Conservation (phyloP, 2,797 vertebrate species). For the Cryptoprocta ferox region DNA sequence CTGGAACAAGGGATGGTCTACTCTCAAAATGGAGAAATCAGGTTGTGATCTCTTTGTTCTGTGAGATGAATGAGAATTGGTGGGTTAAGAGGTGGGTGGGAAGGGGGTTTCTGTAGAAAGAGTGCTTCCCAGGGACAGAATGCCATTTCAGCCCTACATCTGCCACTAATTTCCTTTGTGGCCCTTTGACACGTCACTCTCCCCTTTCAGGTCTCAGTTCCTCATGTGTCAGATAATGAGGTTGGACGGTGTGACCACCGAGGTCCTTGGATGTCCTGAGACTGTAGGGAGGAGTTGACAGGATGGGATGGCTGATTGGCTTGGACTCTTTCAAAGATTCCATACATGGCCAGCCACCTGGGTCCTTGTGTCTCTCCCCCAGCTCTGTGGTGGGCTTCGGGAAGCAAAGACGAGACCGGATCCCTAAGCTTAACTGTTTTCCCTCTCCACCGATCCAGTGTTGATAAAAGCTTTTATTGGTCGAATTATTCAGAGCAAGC, state of each 20-base stretch:
- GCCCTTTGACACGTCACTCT: neutral
- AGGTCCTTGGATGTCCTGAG: neutral
- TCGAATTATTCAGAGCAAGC: neutral
- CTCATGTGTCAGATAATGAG: neutral
- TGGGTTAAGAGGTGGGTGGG: no score
- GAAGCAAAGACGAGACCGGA: neutral
- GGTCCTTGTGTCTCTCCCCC: neutral
- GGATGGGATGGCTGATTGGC: neutral
- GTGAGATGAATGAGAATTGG: neutral
- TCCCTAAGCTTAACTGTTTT: neutral
- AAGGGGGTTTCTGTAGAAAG: neutral
- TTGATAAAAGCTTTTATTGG: neutral
- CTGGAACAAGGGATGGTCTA: neutral
- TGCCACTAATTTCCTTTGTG: neutral
- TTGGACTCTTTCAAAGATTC: neutral
- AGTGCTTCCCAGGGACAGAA: neutral
- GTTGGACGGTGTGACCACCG: neutral
- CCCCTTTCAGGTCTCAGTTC: neutral
- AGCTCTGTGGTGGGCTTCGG: neutral
- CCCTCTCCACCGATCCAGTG: neutral
- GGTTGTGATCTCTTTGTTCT: neutral
- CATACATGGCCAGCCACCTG: accelerated
- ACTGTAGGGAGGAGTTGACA: neutral
- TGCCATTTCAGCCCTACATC: neutral
- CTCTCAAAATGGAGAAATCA: neutral